These are phyloP conservation scores for Caenorhabditis uteleia DNA, from an alignment of 2,888 invertebrate species.

Conservation along the genomic window DNA sequence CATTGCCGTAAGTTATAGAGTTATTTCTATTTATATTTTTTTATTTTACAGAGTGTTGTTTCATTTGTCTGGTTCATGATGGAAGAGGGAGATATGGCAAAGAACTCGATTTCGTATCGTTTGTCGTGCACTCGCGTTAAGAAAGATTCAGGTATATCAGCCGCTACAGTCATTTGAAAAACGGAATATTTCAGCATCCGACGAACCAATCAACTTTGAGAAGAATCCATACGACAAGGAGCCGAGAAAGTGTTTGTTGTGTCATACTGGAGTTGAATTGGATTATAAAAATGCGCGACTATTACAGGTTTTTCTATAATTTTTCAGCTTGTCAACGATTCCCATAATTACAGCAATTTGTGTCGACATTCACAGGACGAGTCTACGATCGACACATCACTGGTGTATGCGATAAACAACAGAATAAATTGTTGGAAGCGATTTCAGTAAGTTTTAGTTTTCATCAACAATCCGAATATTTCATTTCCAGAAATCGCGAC, in stretches of 20 bases:
- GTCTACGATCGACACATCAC: slow-evolving; percentile 92
- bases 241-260: slow-evolving; percentile 58
- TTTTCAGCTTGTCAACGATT: neutral
- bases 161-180: too few relatives aligned
- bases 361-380: slow-evolving; percentile 90
- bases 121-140: slow-evolving; percentile 8
- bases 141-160: slow-evolving; percentile 25
- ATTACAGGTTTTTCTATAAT: slow-evolving; percentile 71
- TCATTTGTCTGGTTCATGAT: too few relatives aligned
- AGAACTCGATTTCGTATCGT: slow-evolving; percentile 22
- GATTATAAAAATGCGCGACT: slow-evolving; percentile 80
- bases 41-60: too few relatives aligned
- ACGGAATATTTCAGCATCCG: slow-evolving; percentile 7
- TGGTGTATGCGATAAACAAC: slow-evolving; percentile 79
- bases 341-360: slow-evolving; percentile 75
- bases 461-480: slow-evolving; percentile 2
- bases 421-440: slow-evolving; percentile 47
- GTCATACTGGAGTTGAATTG: slow-evolving; percentile 58
- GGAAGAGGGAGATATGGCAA: slow-evolving; percentile 33
- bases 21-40: too few relatives aligned
- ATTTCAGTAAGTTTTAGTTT: slow-evolving; percentile 15
- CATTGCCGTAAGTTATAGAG: too few relatives aligned
- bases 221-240: slow-evolving; percentile 61
- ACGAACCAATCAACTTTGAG: slow-evolving; percentile 51
- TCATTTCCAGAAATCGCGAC: slow-evolving; percentile 51